phyloP scores from a whole-genome alignment of 2,797 vertebrate genomes.

The Onychomys leucogaster region DNA sequence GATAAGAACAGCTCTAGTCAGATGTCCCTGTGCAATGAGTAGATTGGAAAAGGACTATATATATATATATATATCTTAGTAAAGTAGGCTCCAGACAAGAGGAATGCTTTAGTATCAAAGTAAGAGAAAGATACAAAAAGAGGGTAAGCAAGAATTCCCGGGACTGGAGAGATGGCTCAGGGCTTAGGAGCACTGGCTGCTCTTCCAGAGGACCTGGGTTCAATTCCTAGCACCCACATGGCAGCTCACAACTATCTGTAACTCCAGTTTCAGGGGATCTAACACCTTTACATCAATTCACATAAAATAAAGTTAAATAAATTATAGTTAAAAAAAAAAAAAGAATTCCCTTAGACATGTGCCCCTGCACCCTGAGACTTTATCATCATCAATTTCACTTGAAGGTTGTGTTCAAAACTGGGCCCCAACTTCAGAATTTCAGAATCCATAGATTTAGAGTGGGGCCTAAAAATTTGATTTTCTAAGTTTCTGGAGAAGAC shows the following conservation, averaged over 20 bases:
- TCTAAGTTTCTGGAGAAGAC: not conserved
- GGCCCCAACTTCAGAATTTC: not conserved
- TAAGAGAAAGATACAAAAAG: conserved; percentile 1
- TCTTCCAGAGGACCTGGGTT: too few relatives aligned
- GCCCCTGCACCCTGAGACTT: not conserved
- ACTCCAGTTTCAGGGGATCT: too few relatives aligned
- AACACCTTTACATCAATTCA: too few relatives aligned
- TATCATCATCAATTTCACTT: not conserved
- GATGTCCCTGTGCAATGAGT: not conserved
- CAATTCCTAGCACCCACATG: too few relatives aligned
- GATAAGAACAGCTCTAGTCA: conserved; percentile 10
- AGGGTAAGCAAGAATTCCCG: conserved; percentile 4
- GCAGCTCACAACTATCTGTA: too few relatives aligned
- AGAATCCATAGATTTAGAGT: conserved; percentile 13
- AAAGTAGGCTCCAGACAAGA: conserved; percentile 19
- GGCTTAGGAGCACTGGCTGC: too few relatives aligned
- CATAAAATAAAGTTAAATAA: too few relatives aligned
- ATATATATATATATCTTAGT: not conserved
- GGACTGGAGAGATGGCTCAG: too few relatives aligned
- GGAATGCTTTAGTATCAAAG: conserved; percentile 6
- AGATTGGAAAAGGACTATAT: conserved; percentile 1
- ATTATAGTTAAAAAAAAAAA: too few relatives aligned
- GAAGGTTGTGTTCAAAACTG: conserved; percentile 51
- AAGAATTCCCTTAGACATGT: conserved; percentile 1
- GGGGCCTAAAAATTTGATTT: conserved; percentile 53